Percentiles rank a stretch among this genome's conserved stretches.
Evolutionary conservation across 2,797 vertebrate genomes (phyloP).

Genomic region (Tauraco hartlaubi): DNA sequence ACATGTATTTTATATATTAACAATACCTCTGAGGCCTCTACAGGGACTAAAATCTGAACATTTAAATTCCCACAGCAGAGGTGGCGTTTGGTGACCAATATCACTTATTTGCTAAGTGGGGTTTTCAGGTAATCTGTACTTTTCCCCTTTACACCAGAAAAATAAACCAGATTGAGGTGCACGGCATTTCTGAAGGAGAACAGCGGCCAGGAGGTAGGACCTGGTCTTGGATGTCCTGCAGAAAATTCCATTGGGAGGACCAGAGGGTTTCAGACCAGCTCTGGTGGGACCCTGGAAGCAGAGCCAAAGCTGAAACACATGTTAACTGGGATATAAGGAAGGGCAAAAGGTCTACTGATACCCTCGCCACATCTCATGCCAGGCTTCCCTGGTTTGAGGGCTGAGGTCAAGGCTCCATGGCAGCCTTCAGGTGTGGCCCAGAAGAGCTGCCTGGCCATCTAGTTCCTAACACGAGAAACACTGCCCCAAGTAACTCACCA

Average conservation of each 20-base stretch:
- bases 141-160: background rate
- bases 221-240: background rate
- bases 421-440: background rate
- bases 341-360: background rate
- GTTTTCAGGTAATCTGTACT: background rate
- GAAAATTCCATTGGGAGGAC: background rate
- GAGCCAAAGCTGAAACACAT: background rate
- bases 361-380: no score
- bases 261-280: background rate
- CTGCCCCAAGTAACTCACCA: background rate
- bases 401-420: background rate
- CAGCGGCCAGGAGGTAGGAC: background rate
- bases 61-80: background rate
- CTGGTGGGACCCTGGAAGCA: background rate
- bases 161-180: background rate
- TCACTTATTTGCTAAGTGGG: background rate
- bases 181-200: background rate
- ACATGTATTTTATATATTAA: background rate
- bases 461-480: accelerated
- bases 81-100: background rate
- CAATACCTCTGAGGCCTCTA: conserved; percentile 19
- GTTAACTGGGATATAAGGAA: background rate
- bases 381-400: background rate
- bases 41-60: background rate
- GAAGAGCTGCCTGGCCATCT: background rate